Conservation (phyloP, 2,888 invertebrate genomes). For the Hirtodrosophila duncani region DNA sequence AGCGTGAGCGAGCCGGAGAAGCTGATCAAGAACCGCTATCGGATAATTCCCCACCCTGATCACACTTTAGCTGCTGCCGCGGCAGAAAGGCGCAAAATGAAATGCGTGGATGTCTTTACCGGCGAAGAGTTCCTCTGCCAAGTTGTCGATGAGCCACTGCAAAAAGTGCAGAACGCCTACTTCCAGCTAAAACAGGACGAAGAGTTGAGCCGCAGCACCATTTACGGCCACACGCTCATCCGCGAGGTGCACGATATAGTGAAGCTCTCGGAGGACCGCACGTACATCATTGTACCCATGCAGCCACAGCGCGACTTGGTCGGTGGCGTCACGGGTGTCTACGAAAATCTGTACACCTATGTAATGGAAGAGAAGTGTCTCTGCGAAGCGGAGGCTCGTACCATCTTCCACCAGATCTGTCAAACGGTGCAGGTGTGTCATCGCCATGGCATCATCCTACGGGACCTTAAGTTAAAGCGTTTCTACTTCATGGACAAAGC, state of each 20-base stretch:
- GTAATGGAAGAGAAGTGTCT: conserved; percentile 91
- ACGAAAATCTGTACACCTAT: conserved; percentile 95
- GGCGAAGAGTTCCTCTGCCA: conserved; percentile 93
- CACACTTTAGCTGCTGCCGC: conserved; percentile 61
- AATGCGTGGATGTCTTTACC: conserved; percentile 90
- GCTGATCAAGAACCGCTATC: conserved; percentile 89
- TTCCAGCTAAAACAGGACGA: conserved; percentile 81
- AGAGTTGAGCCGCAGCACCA: conserved; percentile 64
- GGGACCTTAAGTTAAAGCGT: conserved; percentile 96
- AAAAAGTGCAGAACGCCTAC: conserved; percentile 87
- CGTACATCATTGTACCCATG: conserved; percentile 85
- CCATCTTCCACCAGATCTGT: conserved; percentile 94
- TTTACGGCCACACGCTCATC: conserved; percentile 74
- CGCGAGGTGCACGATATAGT: conserved; percentile 83
- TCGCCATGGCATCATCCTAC: conserved; percentile 92
- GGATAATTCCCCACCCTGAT: conserved; percentile 77
- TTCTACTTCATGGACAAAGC: conserved; percentile 96
- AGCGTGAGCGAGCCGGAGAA: conserved; percentile 61
- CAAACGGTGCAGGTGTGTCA: conserved; percentile 95
- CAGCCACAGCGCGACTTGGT: conserved; percentile 21
- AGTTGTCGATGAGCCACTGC: conserved; percentile 81
- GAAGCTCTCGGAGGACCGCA: conserved; percentile 83
- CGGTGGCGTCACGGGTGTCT: conserved; percentile 39
- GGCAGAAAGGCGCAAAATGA: conserved; percentile 80
- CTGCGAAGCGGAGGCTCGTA: conserved; percentile 90